phyloP scores from a whole-genome alignment of 2,888 invertebrate species.

The Cryptosula pallasiana region DNA sequence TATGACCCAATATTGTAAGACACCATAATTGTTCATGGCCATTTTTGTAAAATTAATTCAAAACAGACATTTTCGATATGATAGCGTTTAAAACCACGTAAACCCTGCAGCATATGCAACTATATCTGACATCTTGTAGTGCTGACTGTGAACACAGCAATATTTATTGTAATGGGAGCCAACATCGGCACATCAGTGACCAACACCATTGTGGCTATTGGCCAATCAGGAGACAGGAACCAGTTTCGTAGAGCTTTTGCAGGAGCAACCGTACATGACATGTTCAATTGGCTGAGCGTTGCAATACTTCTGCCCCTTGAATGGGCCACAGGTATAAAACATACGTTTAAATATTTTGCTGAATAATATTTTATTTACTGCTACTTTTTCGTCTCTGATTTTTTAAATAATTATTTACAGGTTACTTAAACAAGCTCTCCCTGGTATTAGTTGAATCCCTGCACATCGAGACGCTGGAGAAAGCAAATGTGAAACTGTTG shows the following conservation, averaged over 20 bases:
- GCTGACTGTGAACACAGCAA: conserved; percentile 53
- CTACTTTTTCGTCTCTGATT: too few species aligned
- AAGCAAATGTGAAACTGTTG: conserved; percentile 40
- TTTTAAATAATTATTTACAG: too few species aligned
- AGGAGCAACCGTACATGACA: conserved; percentile 59
- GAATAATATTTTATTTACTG: too few species aligned
- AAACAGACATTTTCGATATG: too few species aligned
- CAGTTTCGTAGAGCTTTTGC: conserved; percentile 58
- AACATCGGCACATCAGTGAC: conserved; percentile 60
- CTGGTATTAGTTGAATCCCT: conserved; percentile 11
- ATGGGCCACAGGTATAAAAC: conserved; percentile 50
- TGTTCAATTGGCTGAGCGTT: conserved; percentile 59
- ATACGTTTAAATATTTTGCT: too few species aligned
- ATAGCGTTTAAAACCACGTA: too few species aligned
- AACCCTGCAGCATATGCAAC: too few species aligned
- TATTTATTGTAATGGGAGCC: conserved; percentile 59
- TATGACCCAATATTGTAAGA: too few species aligned
- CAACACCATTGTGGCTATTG: conserved; percentile 57
- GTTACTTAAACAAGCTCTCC: conserved; percentile 30
- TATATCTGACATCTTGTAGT: conserved; percentile 43
- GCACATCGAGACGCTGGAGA: conserved; percentile 7
- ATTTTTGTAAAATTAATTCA: too few species aligned
- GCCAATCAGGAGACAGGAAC: conserved; percentile 46
- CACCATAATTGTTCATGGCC: too few species aligned
- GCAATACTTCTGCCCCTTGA: conserved; percentile 57